Base-by-base conservation (phyloP, 2,113 vertebrate genomes). In the Dasypus novemcinctus region DNA sequence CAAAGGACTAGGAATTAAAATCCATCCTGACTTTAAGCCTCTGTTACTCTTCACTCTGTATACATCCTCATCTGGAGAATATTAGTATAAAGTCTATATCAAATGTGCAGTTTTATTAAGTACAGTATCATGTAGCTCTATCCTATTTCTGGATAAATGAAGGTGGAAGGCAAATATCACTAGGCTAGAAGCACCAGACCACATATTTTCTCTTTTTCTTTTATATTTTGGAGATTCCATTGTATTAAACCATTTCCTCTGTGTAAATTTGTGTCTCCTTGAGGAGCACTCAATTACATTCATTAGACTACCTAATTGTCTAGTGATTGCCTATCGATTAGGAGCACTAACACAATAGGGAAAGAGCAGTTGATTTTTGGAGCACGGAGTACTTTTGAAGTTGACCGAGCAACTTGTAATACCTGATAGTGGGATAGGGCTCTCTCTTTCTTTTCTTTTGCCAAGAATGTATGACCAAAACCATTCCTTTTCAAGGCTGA, bases 1-100 rank as follows among this genome's bases (percentile, higher is more conserved):
- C 84, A 82, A 36, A 95, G 38, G 29, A 90, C 27, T n/a, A 95
- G 66, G 57, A 96, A 91, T 90, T 96, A 94, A 96, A 91, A 95
- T 69, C 31, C 43, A 49, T 88, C 13, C 31, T 95, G 54, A 91
- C 11, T 74, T 94, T 79, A 88, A 75, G 57, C 4, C 27, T 96
- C 46, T 92, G 76, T 87, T 95, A 93, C 68, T 97, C 78, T 93
- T 93, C 74, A 88, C 85, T 33, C 25, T 31, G 31, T 54, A 71
- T 25, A 59, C 29, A 75, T 88, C 2, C 23, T 94, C 64, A 78
- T 94, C 74, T 88, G n/a, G 57, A 84, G 33, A 82, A 90, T 20
- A 27, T 52, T 75, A 61, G n/a, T 75, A 36, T 59, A 90, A 74
- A 90, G n/a, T 92, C 21, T 85, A 1, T n/a, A 57, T 59, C 41